Conservation (phyloP, 1,140 invertebrate genomes). For the Drosophila murphyi region DNA sequence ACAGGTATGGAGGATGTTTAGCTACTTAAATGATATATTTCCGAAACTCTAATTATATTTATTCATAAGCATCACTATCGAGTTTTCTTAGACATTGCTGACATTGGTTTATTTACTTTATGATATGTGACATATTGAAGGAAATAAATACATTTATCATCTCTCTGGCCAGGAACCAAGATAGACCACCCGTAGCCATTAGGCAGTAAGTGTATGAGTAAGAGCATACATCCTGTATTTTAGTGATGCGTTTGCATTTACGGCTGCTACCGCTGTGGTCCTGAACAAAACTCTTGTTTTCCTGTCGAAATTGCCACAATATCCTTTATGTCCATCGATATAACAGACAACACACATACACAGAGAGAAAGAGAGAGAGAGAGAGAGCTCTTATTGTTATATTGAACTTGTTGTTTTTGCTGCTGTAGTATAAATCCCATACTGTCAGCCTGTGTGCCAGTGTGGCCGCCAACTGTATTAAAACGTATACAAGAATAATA, state of each 20-base stretch:
- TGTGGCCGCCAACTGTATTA: constrained; percentile 53
- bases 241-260: constrained; percentile 46
- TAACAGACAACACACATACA: constrained; percentile 39
- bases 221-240: constrained; percentile 66
- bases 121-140: constrained; percentile 42
- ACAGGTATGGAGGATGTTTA: background rate
- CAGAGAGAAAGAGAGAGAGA: constrained; percentile 1
- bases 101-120: constrained; percentile 2
- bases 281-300: constrained; percentile 74
- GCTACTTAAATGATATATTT: background rate
- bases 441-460: constrained; percentile 30
- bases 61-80: background rate
- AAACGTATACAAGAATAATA: constrained; percentile 68
- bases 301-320: constrained; percentile 80
- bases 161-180: constrained; percentile 71
- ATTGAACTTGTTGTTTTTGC: no score
- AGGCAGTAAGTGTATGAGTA: constrained; percentile 31
- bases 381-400: constrained; percentile 23
- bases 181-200: constrained; percentile 72
- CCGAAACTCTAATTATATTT: background rate
- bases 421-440: constrained; percentile 37
- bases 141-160: constrained; percentile 83
- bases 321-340: constrained; percentile 73
- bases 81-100: background rate
- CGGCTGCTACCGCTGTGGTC: constrained; percentile 60